phyloP scores from a whole-genome alignment of 2,888 invertebrate species.

The Drosophila monieri region DNA sequence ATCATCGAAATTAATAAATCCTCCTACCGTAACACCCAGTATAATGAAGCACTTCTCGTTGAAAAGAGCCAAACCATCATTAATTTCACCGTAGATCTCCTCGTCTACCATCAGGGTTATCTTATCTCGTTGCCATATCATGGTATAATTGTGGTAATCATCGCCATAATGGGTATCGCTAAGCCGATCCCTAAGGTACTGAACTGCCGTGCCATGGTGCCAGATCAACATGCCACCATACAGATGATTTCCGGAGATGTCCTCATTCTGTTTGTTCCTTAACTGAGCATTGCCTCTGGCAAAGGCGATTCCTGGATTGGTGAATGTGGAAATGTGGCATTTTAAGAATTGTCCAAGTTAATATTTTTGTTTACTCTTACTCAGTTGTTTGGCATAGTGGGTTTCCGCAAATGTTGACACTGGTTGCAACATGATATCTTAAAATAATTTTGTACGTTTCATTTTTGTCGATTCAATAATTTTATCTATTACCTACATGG shows the following conservation, averaged over 20 bases:
- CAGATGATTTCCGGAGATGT: slow-evolving; percentile 77
- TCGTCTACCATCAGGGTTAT: slow-evolving; percentile 85
- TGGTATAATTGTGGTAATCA: slow-evolving; percentile 88
- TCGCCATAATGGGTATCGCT: slow-evolving; percentile 85
- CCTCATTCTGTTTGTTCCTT: slow-evolving; percentile 54
- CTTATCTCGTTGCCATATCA: slow-evolving; percentile 87
- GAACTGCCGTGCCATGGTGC: slow-evolving; percentile 79
- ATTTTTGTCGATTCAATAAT: neutral
- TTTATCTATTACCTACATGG: slow-evolving; percentile 86
- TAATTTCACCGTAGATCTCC: slow-evolving; percentile 85
- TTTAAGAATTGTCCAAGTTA: neutral
- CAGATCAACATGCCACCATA: slow-evolving; percentile 80
- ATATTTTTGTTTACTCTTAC: slow-evolving; percentile 72
- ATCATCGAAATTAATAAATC: slow-evolving; percentile 89
- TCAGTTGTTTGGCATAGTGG: slow-evolving; percentile 86
- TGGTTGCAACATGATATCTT: slow-evolving; percentile 89
- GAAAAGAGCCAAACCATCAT: slow-evolving; percentile 70
- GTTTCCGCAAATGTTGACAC: slow-evolving; percentile 86
- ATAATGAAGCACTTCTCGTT: slow-evolving; percentile 89
- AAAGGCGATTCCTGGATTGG: slow-evolving; percentile 86
- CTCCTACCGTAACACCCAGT: slow-evolving; percentile 92
- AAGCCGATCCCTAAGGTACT: slow-evolving; percentile 64
- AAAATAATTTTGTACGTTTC: slow-evolving; percentile 34
- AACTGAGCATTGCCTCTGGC: slow-evolving; percentile 87
- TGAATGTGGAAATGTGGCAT: neutral